Evolutionary conservation across 1,140 invertebrate species (phyloP).

Genomic region (Onthophagus taurus): DNA sequence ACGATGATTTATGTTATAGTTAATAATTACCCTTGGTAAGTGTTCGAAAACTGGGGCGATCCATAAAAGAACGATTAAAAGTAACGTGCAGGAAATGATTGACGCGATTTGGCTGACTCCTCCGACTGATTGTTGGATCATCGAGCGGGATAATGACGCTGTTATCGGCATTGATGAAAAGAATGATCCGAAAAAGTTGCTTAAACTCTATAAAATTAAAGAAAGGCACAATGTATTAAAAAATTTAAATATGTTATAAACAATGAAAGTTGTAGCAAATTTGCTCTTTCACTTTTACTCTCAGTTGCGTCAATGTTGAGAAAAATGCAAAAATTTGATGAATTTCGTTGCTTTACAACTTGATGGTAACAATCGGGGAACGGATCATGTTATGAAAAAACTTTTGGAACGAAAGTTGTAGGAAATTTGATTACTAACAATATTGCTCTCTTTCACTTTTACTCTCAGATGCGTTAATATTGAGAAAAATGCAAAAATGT

Average conservation of each 20-base stretch:
- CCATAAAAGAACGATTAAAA: conserved; percentile 70
- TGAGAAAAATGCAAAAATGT: no score
- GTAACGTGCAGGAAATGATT: conserved; percentile 55
- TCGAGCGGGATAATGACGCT: conserved; percentile 71
- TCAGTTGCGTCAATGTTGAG: no score
- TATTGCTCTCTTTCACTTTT: no score
- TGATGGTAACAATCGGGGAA: no score
- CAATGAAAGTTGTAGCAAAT: no score
- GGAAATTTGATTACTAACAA: no score
- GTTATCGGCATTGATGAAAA: conserved; percentile 78
- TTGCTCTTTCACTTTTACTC: no score
- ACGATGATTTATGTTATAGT: not conserved
- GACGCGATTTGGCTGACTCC: conserved; percentile 71
- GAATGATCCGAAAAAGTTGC: conserved; percentile 73
- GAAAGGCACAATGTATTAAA: conserved; percentile 16
- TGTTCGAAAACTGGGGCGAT: conserved; percentile 76
- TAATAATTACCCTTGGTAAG: conserved; percentile 58
- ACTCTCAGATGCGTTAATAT: no score
- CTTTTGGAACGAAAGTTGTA: no score
- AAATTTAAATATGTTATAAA: conserved; percentile 12
- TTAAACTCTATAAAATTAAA: conserved; percentile 49
- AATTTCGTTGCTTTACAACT: no score
- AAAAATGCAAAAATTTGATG: no score
- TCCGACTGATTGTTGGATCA: conserved; percentile 75
- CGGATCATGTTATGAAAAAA: no score